Conservation (phyloP, 2,888 invertebrate species). For the Meteorus colon region DNA sequence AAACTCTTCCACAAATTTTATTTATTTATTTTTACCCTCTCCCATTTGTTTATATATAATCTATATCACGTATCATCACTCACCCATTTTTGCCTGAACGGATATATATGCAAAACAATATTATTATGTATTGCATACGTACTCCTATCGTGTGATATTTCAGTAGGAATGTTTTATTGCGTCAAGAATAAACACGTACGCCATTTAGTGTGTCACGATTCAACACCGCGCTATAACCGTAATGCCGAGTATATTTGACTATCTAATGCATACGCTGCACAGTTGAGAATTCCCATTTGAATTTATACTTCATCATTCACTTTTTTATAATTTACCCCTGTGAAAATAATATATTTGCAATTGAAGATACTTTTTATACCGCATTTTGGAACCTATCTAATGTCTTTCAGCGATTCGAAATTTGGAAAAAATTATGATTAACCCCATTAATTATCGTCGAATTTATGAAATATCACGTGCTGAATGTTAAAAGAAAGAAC, state of each 20-base stretch:
- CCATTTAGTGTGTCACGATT: neutral
- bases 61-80: neutral
- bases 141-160: neutral
- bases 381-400: no score
- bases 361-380: no score
- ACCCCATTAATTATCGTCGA: no score
- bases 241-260: neutral
- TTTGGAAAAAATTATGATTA: no score
- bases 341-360: no score
- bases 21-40: neutral
- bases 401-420: no score
- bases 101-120: neutral
- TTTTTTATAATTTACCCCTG: no score
- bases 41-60: neutral
- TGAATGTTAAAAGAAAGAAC: no score
- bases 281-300: neutral
- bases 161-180: neutral
- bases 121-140: neutral
- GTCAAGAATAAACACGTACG: conserved; percentile 12
- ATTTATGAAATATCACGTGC: no score
- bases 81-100: neutral
- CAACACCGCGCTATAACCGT: neutral
- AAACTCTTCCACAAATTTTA: neutral
- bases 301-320: neutral
- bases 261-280: neutral